phyloP scores from a whole-genome alignment of 2,797 vertebrate genomes.

The Chelon labrosus region DNA sequence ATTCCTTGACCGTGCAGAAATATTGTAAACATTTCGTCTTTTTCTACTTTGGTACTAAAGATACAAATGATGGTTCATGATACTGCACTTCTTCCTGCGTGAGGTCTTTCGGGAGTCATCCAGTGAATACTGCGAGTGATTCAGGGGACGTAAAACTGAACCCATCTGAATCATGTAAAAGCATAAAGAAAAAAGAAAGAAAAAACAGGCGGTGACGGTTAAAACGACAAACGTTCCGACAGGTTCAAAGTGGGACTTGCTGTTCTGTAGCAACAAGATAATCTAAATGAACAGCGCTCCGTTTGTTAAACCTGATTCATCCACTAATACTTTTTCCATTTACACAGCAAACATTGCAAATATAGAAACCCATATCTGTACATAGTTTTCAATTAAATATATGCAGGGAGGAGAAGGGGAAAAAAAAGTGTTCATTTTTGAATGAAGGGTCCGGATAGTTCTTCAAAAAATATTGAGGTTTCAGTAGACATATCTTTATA shows the following conservation, averaged over 20 bases:
- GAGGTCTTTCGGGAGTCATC: conserved; percentile 54
- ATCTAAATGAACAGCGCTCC: conserved; percentile 81
- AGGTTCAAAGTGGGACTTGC: conserved; percentile 77
- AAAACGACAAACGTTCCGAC: conserved; percentile 72
- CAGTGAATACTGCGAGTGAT: conserved; percentile 70
- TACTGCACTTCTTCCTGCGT: conserved; percentile 44
- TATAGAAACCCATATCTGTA: conserved; percentile 99
- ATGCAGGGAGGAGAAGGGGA: conserved; percentile 74
- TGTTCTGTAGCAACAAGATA: conserved; percentile 77
- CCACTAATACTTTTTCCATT: conserved; percentile 85
- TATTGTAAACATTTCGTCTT: conserved; percentile 83
- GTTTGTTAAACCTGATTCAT: conserved; percentile 90
- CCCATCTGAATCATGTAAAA: conserved; percentile 54
- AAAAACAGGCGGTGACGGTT: conserved; percentile 66
- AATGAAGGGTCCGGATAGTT: conserved; percentile 78
- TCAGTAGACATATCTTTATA: conserved; percentile 83
- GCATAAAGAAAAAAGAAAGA: conserved; percentile 24
- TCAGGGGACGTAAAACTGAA: conserved; percentile 58
- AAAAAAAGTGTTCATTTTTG: conserved; percentile 72
- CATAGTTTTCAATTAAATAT: conserved; percentile 88
- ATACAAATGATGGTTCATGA: conserved; percentile 67
- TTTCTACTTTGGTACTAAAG: conserved; percentile 81
- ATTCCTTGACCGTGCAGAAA: conserved; percentile 67
- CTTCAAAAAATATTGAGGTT: conserved; percentile 83
- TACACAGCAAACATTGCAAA: conserved; percentile 95